phyloP scores from a whole-genome alignment of 2,888 invertebrate genomes.

The Eurytoma californica region DNA sequence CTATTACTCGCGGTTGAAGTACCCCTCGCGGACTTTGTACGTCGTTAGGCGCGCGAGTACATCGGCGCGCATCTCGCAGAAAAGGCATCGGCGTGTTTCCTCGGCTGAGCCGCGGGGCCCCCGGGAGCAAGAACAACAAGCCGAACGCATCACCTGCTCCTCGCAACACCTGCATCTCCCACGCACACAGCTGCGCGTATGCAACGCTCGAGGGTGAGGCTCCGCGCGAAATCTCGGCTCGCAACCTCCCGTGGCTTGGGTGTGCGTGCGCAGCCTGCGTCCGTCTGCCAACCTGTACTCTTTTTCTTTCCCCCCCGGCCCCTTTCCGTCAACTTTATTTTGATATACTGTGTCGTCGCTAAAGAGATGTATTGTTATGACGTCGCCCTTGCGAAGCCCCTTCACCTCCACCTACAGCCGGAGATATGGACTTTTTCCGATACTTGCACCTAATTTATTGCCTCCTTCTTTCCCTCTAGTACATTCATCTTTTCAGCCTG shows the following conservation, averaged over 20 bases:
- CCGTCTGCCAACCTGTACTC: constrained; percentile 67
- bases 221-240: constrained; percentile 58
- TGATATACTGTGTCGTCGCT: constrained; percentile 71
- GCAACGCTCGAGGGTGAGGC: neutral
- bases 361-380: constrained; percentile 72
- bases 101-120: too few species aligned
- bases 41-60: too few species aligned
- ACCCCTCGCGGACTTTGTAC: too few species aligned
- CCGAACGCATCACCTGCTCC: neutral
- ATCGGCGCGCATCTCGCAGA: too few species aligned
- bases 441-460: neutral
- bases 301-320: constrained; percentile 60
- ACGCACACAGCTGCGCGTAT: neutral
- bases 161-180: neutral
- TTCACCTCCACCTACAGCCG: neutral
- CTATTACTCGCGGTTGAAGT: too few species aligned
- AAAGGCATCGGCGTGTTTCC: neutral
- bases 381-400: constrained; percentile 60
- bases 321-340: constrained; percentile 67
- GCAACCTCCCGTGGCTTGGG: constrained; percentile 66
- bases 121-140: too few species aligned
- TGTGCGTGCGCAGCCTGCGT: neutral
- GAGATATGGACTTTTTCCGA: constrained; percentile 7
- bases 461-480: too few species aligned
- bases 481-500: too few species aligned